These are phyloP conservation scores for Miichthys miiuy DNA, from an alignment of 2,797 vertebrate genomes.

Conservation along the genomic window DNA sequence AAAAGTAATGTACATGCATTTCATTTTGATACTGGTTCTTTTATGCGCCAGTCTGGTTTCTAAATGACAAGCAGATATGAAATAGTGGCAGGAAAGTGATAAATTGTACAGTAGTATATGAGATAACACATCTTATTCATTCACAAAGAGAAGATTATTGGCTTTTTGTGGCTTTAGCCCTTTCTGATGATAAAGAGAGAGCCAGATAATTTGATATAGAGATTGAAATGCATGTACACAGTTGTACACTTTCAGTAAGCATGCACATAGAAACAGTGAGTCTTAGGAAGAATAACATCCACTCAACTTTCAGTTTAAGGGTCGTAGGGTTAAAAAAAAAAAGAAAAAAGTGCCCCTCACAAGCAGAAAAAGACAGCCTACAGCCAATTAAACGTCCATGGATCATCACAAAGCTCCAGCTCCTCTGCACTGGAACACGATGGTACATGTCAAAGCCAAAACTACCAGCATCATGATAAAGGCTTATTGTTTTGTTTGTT, in stretches of 20 bases:
- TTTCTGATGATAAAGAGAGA: slow-evolving; percentile 53
- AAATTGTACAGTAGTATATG: slow-evolving; percentile 46
- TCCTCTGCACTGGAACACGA: slow-evolving; percentile 42
- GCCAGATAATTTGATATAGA: slow-evolving; percentile 44
- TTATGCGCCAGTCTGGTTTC: slow-evolving; percentile 39
- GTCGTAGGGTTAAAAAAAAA: not conserved
- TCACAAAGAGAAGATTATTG: slow-evolving; percentile 52
- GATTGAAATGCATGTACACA: slow-evolving; percentile 74
- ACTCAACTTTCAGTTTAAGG: slow-evolving; percentile 36
- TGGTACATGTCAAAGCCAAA: slow-evolving; percentile 51
- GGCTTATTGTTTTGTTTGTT: slow-evolving; percentile 39
- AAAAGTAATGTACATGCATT: slow-evolving; percentile 74
- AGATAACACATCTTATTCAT: slow-evolving; percentile 55
- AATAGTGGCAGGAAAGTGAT: slow-evolving; percentile 38
- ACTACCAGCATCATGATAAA: slow-evolving; percentile 71
- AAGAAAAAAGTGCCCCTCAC: slow-evolving; percentile 30
- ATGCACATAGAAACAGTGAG: slow-evolving; percentile 81
- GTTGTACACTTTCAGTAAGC: slow-evolving; percentile 79
- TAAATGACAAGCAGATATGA: slow-evolving; percentile 50
- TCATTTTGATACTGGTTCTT: slow-evolving; percentile 51
- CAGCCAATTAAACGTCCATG: slow-evolving; percentile 55
- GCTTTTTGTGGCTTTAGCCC: slow-evolving; percentile 67
- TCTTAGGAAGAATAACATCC: slow-evolving; percentile 55
- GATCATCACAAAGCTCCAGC: slow-evolving; percentile 45
- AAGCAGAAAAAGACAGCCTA: slow-evolving; percentile 48